A percentile compares a stretch with the other conserved stretches of the same genome.
phyloP scores from a whole-genome alignment of 2,113 vertebrate species.

The Lepus europaeus region DNA sequence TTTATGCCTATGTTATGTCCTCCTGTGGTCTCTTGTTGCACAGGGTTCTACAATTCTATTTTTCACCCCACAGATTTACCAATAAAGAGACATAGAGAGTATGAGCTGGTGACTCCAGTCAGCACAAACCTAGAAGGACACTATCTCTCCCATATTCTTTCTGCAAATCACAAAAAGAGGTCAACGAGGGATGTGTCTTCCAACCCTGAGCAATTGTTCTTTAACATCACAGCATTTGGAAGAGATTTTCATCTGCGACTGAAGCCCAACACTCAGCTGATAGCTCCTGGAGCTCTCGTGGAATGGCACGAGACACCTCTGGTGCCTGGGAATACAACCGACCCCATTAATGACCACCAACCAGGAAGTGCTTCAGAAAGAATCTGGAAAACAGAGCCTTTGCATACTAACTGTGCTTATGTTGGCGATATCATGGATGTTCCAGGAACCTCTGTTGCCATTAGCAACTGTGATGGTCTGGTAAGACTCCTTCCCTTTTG shows the following conservation, averaged over 20 bases:
- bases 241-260: conserved; percentile 96
- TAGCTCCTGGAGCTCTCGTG: conserved; percentile 93
- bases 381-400: conserved; percentile 91
- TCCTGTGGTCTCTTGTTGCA: neutral
- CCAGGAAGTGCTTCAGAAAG: conserved; percentile 71
- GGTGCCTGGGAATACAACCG: conserved; percentile 64
- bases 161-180: conserved; percentile 92
- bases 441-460: conserved; percentile 95
- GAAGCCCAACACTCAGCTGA: conserved; percentile 90
- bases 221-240: conserved; percentile 96
- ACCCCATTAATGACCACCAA: conserved; percentile 18
- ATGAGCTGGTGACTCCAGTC: conserved; percentile 94
- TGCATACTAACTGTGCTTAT: conserved; percentile 95
- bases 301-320: conserved; percentile 93
- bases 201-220: conserved; percentile 89
- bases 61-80: conserved; percentile 86
- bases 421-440: conserved; percentile 96
- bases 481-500: conserved; percentile 89
- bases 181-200: conserved; percentile 87
- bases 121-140: conserved; percentile 94
- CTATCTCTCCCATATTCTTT: conserved; percentile 94
- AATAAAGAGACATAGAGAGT: conserved; percentile 88
- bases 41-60: conserved; percentile 56
- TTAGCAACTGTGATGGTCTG: conserved; percentile 99
- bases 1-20: neutral